Conservation (phyloP, 2,113 vertebrate genomes). For the Reinhardtius hippoglossoides region DNA sequence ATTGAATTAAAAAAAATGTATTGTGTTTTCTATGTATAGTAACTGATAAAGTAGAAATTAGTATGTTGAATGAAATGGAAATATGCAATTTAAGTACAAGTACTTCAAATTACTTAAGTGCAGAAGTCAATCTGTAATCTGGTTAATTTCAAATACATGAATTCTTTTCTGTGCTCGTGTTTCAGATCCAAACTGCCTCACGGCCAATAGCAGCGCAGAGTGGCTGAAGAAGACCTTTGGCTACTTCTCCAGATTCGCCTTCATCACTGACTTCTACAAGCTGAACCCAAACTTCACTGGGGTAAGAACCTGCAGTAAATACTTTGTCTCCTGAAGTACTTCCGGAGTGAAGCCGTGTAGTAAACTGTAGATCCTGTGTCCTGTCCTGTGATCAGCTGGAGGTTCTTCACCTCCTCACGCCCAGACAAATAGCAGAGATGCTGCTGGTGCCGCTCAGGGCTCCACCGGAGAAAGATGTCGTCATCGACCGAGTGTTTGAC, state of each 20-base stretch:
- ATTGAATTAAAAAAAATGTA: no score
- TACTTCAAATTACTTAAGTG: no score
- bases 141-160: background rate
- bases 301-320: conserved; percentile 38
- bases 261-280: conserved; percentile 57
- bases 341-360: no score
- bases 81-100: no score
- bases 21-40: no score
- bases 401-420: conserved; percentile 60
- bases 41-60: no score
- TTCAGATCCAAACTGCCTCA: conserved; percentile 59
- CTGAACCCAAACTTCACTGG: conserved; percentile 67
- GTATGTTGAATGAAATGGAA: no score
- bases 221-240: conserved; percentile 72
- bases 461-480: conserved; percentile 49
- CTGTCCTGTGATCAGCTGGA: conserved; percentile 53
- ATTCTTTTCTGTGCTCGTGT: background rate
- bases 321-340: background rate
- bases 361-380: background rate
- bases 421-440: conserved; percentile 69
- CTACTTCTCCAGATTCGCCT: conserved; percentile 57
- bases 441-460: conserved; percentile 61
- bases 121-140: background rate
- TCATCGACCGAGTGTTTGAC: conserved; percentile 74
- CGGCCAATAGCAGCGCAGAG: conserved; percentile 54